These are phyloP conservation scores for Carollia perspicillata DNA, from an alignment of 2,113 vertebrate genomes.

Conservation along the genomic window DNA sequence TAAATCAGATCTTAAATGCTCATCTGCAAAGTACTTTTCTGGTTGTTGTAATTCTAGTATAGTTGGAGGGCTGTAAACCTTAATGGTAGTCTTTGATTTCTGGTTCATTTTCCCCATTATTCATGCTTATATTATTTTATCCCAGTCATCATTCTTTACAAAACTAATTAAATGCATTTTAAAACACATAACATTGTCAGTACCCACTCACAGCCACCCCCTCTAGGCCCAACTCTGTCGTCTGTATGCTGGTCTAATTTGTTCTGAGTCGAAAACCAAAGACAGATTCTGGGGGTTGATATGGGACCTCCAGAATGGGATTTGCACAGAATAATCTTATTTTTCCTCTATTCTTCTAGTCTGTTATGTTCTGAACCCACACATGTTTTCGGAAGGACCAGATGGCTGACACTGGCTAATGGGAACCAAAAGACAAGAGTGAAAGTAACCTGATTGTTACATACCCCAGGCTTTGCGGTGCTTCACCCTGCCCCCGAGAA, in stretches of 20 bases:
- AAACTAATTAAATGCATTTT: constrained; percentile 59
- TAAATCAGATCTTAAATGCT: constrained; percentile 17
- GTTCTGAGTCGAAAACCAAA: constrained; percentile 50
- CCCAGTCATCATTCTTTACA: constrained; percentile 48
- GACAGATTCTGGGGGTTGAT: constrained; percentile 64
- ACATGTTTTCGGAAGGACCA: constrained; percentile 79
- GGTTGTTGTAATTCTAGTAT: background rate
- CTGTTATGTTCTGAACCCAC: constrained; percentile 78
- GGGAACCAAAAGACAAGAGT: constrained; percentile 75
- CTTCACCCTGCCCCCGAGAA: constrained; percentile 52
- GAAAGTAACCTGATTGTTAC: constrained; percentile 70
- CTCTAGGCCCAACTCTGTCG: constrained; percentile 1
- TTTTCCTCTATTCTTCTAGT: constrained; percentile 79
- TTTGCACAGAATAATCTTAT: constrained; percentile 77
- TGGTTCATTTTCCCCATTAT: constrained; percentile 22
- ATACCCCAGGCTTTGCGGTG: constrained; percentile 66
- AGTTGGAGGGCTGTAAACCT: constrained; percentile 37
- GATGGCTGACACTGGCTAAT: constrained; percentile 78
- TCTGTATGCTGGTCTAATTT: constrained; percentile 55
- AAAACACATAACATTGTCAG: background rate
- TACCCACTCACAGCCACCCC: constrained; percentile 28
- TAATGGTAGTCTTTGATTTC: constrained; percentile 37
- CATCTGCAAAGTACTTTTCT: constrained; percentile 10
- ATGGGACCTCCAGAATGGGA: constrained; percentile 67
- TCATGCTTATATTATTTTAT: constrained; percentile 50